Evolutionary conservation across 2,888 invertebrate species (phyloP).

Genomic region (Ochropacha duplaris): DNA sequence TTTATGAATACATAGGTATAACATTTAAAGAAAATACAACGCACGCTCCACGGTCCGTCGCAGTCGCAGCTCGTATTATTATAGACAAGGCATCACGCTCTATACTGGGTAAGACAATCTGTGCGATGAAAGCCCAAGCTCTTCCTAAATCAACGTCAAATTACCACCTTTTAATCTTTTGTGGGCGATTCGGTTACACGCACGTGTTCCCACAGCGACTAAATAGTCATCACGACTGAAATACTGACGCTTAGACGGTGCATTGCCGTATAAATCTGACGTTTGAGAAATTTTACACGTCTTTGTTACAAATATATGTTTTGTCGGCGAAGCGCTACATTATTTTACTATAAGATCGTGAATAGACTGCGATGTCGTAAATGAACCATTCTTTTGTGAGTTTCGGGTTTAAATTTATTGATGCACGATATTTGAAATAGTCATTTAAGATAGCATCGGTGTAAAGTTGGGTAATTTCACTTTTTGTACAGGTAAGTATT

Average conservation of each 20-base stretch:
- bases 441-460: constrained; percentile 41
- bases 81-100: constrained; percentile 57
- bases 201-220: constrained; percentile 64
- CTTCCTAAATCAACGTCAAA: constrained; percentile 81
- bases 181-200: constrained; percentile 75
- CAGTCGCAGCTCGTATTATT: too few species aligned
- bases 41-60: constrained; percentile 29
- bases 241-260: constrained; percentile 54
- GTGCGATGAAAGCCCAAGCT: constrained; percentile 64
- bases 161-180: constrained; percentile 81
- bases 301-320: constrained; percentile 71
- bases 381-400: constrained; percentile 61
- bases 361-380: constrained; percentile 67
- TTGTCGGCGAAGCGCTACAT: constrained; percentile 57
- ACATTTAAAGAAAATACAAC: constrained; percentile 52
- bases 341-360: constrained; percentile 64
- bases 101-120: constrained; percentile 69
- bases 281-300: constrained; percentile 77
- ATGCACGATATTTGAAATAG: constrained; percentile 46
- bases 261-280: constrained; percentile 71
- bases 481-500: constrained; percentile 35
- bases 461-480: constrained; percentile 44
- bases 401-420: constrained; percentile 62
- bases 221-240: constrained; percentile 54
- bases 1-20: too few species aligned